A percentile compares a stretch with the other conserved stretches of the same genome.
Evolutionary conservation across 2,797 vertebrate species (phyloP).

Genomic region (Coranthus polyacanthus): DNA sequence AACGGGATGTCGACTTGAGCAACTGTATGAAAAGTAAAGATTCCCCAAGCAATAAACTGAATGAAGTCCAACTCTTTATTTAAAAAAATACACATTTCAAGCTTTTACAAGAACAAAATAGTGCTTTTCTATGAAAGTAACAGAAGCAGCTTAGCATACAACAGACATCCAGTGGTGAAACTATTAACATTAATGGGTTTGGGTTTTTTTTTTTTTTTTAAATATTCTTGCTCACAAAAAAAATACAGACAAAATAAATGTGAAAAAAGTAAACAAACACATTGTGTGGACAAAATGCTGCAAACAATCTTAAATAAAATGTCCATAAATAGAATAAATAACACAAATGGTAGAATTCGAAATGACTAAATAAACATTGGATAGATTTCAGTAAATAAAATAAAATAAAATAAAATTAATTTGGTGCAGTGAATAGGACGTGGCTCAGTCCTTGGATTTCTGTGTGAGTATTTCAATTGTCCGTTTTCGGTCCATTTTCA

Average conservation of each 20-base stretch:
- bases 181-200: too few relatives aligned
- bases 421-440: conserved; percentile 8
- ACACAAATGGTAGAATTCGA: conserved; percentile 11
- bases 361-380: background rate
- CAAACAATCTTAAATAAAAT: conserved; percentile 48
- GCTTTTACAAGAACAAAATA: conserved; percentile 4
- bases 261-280: background rate
- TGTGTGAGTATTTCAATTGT: too few relatives aligned
- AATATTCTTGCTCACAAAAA: background rate
- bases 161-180: background rate
- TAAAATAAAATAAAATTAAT: conserved; percentile 1
- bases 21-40: background rate
- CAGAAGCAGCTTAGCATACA: conserved; percentile 8
- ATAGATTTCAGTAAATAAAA: conserved; percentile 1
- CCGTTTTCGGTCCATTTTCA: conserved; percentile 57
- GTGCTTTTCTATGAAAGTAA: conserved; percentile 17
- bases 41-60: background rate
- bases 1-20: background rate
- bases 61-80: too few relatives aligned
- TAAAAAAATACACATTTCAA: background rate
- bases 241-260: background rate
- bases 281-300: background rate
- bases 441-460: background rate
- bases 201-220: too few relatives aligned
- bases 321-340: conserved; percentile 71